Conservation (phyloP, 64 coral and sea anemone species). For the Montipora capricornis region DNA sequence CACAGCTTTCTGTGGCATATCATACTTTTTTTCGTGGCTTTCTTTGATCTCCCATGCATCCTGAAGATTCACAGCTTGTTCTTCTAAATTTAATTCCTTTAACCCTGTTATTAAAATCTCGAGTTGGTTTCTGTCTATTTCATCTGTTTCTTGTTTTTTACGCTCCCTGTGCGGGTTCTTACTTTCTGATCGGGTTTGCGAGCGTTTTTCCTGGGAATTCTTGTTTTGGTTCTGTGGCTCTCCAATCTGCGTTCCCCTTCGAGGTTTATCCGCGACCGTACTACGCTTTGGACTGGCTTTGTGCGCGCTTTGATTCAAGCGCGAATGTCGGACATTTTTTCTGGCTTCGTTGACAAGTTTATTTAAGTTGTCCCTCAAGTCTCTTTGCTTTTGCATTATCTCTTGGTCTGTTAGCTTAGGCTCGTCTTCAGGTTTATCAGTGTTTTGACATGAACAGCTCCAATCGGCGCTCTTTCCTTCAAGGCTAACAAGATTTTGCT, state of each 20-base stretch:
- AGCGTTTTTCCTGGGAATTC: background rate
- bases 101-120: conserved; percentile 17
- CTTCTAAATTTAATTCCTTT: background rate
- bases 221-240: background rate
- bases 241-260: background rate
- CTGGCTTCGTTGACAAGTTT: conserved; percentile 22
- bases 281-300: background rate
- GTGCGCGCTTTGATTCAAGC: background rate
- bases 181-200: background rate
- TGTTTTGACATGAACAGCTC: background rate
- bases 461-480: background rate
- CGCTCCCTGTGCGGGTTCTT: background rate
- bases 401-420: background rate
- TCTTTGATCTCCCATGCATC: background rate
- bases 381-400: conserved; percentile 8
- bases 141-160: background rate
- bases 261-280: background rate
- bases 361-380: conserved; percentile 9
- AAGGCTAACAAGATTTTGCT: background rate
- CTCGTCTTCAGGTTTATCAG: background rate
- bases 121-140: background rate
- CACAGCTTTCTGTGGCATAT: background rate
- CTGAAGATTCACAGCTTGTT: conserved; percentile 1
- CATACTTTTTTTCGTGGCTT: background rate
- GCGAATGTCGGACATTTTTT: background rate